Conservation (phyloP, 2,888 invertebrate species). For the Latrodectus elegans region DNA sequence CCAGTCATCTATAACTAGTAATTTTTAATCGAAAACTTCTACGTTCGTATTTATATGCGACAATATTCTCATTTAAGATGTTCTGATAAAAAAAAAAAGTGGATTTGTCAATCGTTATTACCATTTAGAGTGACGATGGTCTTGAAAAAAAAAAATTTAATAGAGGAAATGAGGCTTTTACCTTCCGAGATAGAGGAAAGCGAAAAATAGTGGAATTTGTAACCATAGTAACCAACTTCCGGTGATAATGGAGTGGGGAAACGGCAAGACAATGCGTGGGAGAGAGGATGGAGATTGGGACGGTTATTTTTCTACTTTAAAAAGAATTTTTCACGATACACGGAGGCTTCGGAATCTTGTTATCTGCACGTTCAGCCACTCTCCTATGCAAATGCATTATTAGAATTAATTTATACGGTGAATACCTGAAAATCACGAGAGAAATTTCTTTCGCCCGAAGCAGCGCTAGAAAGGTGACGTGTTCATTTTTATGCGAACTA, state of each 20-base stretch:
- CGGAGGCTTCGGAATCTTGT: neutral
- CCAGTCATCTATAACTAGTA: too few species aligned
- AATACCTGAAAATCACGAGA: neutral
- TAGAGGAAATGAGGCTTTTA: slow-evolving; percentile 44
- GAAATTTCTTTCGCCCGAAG: neutral
- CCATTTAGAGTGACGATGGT: neutral
- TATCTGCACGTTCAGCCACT: neutral
- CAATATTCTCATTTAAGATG: too few species aligned
- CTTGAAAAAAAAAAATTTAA: slow-evolving; percentile 31
- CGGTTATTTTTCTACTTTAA: slow-evolving; percentile 8
- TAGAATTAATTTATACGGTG: neutral
- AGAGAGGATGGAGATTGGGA: neutral
- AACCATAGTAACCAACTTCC: slow-evolving; percentile 34
- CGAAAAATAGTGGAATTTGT: slow-evolving; percentile 37
- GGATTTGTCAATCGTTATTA: neutral
- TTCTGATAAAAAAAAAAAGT: neutral
- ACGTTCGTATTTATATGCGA: too few species aligned
- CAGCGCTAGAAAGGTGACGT: neutral
- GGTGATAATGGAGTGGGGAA: slow-evolving; percentile 38
- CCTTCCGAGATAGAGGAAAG: slow-evolving; percentile 15
- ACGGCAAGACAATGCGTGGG: slow-evolving; percentile 17
- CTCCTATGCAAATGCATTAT: neutral
- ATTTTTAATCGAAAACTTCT: too few species aligned
- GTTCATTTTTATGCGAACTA: neutral
- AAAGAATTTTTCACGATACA: slow-evolving; percentile 32